phyloP scores from a whole-genome alignment of 53 echinoderm and acorn worm genomes.

The Zoroaster sp. region DNA sequence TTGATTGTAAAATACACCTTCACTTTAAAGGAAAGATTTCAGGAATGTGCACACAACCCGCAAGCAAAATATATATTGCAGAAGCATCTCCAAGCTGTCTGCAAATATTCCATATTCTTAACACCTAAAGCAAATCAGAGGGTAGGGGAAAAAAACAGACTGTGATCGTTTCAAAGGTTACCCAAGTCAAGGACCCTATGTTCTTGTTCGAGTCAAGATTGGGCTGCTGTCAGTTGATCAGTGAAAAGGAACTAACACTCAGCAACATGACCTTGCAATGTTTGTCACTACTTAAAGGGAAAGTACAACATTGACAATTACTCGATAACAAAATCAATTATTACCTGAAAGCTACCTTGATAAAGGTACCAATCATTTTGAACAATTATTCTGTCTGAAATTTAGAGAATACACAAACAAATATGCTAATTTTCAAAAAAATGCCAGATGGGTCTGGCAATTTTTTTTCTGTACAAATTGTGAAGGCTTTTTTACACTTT shows the following conservation, averaged over 20 bases:
- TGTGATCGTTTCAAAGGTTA: background rate
- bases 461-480: too few relatives aligned
- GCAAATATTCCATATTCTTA: background rate
- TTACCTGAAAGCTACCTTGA: too few relatives aligned
- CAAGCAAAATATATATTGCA: slow-evolving; percentile 11
- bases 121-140: background rate
- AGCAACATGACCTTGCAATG: background rate
- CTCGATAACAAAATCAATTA: too few relatives aligned
- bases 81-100: background rate
- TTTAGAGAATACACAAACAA: too few relatives aligned
- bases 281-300: too few relatives aligned
- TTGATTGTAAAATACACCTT: background rate
- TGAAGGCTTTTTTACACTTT: too few relatives aligned
- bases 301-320: too few relatives aligned
- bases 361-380: too few relatives aligned
- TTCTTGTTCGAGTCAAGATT: background rate
- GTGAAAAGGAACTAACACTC: background rate
- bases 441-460: too few relatives aligned
- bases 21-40: background rate
- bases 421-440: too few relatives aligned
- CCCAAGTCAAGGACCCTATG: background rate
- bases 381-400: too few relatives aligned
- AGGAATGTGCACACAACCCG: slow-evolving; percentile 36
- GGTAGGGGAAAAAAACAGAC: background rate
- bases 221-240: background rate